Base-by-base conservation (phyloP, 2,797 vertebrate genomes). In the Hemibagrus guttatus region DNA sequence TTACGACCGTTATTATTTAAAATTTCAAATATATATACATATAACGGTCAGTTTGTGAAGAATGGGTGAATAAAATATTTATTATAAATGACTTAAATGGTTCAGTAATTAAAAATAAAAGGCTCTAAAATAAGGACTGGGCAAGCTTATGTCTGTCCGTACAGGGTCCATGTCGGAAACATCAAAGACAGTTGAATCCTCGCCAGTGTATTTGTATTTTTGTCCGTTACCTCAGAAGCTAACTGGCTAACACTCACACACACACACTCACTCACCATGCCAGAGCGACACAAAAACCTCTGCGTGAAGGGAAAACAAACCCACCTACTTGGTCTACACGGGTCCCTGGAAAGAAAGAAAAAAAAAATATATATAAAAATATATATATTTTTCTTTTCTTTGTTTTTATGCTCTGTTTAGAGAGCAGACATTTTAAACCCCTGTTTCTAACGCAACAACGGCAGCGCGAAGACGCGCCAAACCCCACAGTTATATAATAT, bases 141-240 rank as follows among this genome's bases (percentile, higher is more conserved):
- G 35, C 35, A 39, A 39, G 4, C 35, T 39, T 39, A 39, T 46
- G 6, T 39, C 35, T 39, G 1, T 39, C 35, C 35, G 4, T 4
- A 39, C 35, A 39, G 1, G 35, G 4, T 35, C 28, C 23, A 9
- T 35, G 54, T 35, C 54, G 54, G 52, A 79, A 79, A 79, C 76
- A 35, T 56, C 17, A 78, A 76, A 76, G 16, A 58, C 14, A 56
- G 3, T 1, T 56, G 52, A 31, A 78, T 56, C 74, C 11, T n/a
- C 28, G 52, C 74, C 74, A 76, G 4, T 35, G 28, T 78, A 19
- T 56, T 9, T 71, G 69, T 72, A 72, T 46, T 72, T 46, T 46
- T 72, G 39, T 26, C n/a, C 28, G 8, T 78, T 78, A 78, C 75
- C 49, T 75, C 72, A 75, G 72, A 75, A 78, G 75, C 75, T 75